These are phyloP conservation scores for Drosophila barbarae DNA, from an alignment of 2,888 invertebrate species.

Conservation along the genomic window DNA sequence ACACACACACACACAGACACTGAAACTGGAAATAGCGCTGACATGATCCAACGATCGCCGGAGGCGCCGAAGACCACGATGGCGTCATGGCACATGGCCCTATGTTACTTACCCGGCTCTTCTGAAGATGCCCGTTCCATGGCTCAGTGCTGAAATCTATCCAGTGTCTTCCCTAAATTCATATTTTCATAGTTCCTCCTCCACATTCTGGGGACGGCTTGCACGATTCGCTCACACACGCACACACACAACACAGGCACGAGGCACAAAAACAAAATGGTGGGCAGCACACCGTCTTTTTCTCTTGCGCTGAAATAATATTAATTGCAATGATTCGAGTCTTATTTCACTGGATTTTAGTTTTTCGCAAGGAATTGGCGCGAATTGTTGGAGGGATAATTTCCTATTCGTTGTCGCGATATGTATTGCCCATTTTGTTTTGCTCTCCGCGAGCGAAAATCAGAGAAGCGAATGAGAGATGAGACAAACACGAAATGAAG, in stretches of 20 bases:
- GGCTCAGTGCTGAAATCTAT: slow-evolving; percentile 12
- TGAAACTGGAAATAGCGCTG: slow-evolving; percentile 56
- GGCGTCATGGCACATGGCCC: background rate
- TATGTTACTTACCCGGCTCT: slow-evolving; percentile 20
- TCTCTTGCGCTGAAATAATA: background rate
- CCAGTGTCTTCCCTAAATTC: background rate
- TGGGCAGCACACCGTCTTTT: slow-evolving; percentile 11
- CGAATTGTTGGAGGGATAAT: slow-evolving; percentile 24
- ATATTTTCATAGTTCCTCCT: slow-evolving; percentile 3
- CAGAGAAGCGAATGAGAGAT: slow-evolving; percentile 19
- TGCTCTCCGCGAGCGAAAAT: slow-evolving; percentile 24
- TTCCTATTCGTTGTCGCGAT: slow-evolving; percentile 21
- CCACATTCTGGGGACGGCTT: slow-evolving; percentile 22
- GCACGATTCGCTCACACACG: slow-evolving; percentile 20
- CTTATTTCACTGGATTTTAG: background rate
- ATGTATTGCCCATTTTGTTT: slow-evolving; percentile 36
- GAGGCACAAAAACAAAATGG: slow-evolving; percentile 35
- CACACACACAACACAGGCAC: slow-evolving; percentile 13
- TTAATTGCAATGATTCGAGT: background rate
- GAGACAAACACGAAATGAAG: background rate
- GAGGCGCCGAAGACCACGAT: slow-evolving; percentile 10
- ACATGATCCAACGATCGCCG: slow-evolving; percentile 53
- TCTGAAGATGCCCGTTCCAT: slow-evolving; percentile 21
- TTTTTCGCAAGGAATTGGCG: slow-evolving; percentile 18
- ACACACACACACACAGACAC: background rate